Conservation (phyloP, 2,113 vertebrate species). For the Collichthys lucidus region DNA sequence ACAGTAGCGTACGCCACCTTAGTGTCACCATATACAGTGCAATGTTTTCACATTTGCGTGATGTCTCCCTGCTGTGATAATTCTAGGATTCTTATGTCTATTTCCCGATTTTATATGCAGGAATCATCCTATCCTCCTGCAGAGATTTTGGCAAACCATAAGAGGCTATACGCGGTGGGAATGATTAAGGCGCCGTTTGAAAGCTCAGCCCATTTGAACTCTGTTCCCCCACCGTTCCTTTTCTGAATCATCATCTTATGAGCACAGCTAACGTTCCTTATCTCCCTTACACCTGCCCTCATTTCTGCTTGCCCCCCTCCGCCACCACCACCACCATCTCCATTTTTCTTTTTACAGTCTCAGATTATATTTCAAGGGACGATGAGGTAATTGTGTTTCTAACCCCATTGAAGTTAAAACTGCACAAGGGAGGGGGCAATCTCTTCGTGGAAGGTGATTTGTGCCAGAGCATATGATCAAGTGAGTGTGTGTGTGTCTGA, state of each 20-base stretch:
- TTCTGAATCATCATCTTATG: constrained; percentile 73
- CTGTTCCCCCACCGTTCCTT: constrained; percentile 59
- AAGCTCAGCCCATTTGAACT: constrained; percentile 75
- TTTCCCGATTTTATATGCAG: constrained; percentile 51
- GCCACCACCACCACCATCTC: neutral
- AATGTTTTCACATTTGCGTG: neutral
- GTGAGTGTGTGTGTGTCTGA: neutral
- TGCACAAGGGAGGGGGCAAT: constrained; percentile 33
- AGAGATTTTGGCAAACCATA: constrained; percentile 57
- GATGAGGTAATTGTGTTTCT: constrained; percentile 71
- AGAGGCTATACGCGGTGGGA: constrained; percentile 52
- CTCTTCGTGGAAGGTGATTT: constrained; percentile 42
- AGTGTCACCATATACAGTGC: neutral
- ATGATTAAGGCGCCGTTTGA: constrained; percentile 74
- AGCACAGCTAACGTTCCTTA: constrained; percentile 64
- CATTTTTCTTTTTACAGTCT: constrained; percentile 59
- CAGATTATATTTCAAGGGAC: constrained; percentile 68
- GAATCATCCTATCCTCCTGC: constrained; percentile 49
- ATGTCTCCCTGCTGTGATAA: constrained; percentile 23
- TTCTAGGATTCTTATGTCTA: constrained; percentile 34
- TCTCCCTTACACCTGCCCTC: constrained; percentile 73
- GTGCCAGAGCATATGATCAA: constrained; percentile 41
- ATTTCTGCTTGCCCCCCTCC: constrained; percentile 39
- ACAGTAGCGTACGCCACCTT: neutral
- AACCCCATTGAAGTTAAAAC: constrained; percentile 65